These are phyloP conservation scores for honey bee (Apis mellifera) DNA, from an alignment of 1,140 invertebrate genomes.

Conservation along the genomic window Amel_HAv3.1 CM009942.2:7695001-7695500, in stretches of 20 bases:
- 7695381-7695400: not conserved
- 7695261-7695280: slow-evolving; percentile 93
- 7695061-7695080: slow-evolving; percentile 93
- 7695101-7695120: slow-evolving; percentile 90
- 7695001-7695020: slow-evolving; percentile 89
- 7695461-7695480: slow-evolving; percentile 93
- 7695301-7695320: slow-evolving; percentile 86
- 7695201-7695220: slow-evolving; percentile 83
- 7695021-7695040: slow-evolving; percentile 93
- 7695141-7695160: slow-evolving; percentile 84
- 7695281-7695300: slow-evolving; percentile 83
- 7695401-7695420: no score
- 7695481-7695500: slow-evolving; percentile 91
- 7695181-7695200: not conserved
- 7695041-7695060: slow-evolving; percentile 92
- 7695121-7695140: slow-evolving; percentile 90
- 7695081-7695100: slow-evolving; percentile 91
- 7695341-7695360: slow-evolving; percentile 90
- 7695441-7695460: slow-evolving; percentile 89
- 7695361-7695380: slow-evolving; percentile 51
- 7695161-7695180: slow-evolving; percentile 40
- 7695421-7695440: slow-evolving; percentile 86
- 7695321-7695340: slow-evolving; percentile 94
- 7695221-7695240: slow-evolving; percentile 93
- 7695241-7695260: slow-evolving; percentile 91